Conservation (phyloP, 2,888 invertebrate genomes). For the Heliconius cydno region DNA sequence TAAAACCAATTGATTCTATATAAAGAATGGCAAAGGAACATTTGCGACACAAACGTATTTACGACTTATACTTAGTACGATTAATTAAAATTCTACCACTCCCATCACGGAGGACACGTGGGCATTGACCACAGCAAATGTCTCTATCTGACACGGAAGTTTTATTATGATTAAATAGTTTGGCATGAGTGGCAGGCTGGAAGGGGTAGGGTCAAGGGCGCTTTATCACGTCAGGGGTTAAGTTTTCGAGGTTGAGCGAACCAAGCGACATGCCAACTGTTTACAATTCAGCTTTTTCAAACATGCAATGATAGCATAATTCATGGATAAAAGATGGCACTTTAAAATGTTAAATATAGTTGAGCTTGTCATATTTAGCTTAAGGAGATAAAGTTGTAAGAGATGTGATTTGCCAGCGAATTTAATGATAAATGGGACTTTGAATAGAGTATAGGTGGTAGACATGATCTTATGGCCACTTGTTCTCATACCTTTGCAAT, state of each 20-base stretch:
- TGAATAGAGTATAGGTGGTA: neutral
- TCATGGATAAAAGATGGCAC: neutral
- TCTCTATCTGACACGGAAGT: constrained; percentile 42
- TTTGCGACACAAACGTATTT: neutral
- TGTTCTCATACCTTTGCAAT: constrained; percentile 34
- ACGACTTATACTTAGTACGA: neutral
- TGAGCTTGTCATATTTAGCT: neutral
- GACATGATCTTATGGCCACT: constrained; percentile 19
- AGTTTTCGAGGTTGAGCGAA: constrained; percentile 33
- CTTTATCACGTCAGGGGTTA: constrained; percentile 42
- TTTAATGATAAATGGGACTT: neutral
- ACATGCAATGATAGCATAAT: constrained; percentile 32
- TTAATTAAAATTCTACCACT: constrained; percentile 26
- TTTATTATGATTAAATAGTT: constrained; percentile 43
- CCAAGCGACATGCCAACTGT: constrained; percentile 33
- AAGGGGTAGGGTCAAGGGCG: constrained; percentile 43
- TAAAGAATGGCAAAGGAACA: neutral
- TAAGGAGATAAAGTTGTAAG: neutral
- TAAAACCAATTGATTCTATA: neutral
- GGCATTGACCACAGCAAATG: constrained; percentile 36
- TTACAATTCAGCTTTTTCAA: constrained; percentile 30
- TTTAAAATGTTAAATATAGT: neutral
- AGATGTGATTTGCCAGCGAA: neutral
- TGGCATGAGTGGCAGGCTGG: constrained; percentile 29
- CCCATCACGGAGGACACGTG: constrained; percentile 27